Evolutionary conservation across 2,797 vertebrate species (phyloP).

Genomic region (Enteromius paludinosus): DNA sequence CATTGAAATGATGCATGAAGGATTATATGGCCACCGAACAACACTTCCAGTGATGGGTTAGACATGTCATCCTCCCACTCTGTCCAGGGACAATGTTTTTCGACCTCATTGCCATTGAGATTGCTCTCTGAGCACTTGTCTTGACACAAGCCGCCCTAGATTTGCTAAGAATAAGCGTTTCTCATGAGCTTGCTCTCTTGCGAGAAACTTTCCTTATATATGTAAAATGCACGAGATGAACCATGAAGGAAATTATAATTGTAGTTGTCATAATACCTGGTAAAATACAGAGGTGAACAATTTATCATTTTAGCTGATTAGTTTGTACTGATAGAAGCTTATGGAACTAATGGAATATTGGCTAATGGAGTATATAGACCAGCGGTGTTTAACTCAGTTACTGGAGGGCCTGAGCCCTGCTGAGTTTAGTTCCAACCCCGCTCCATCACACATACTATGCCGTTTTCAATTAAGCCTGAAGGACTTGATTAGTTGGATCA

Average conservation of each 20-base stretch:
- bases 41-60: slow-evolving; percentile 49
- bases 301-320: not conserved
- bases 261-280: not conserved
- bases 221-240: slow-evolving; percentile 1
- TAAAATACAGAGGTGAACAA: not conserved
- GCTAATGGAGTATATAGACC: not conserved
- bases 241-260: not conserved
- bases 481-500: no score
- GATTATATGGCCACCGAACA: slow-evolving; percentile 53
- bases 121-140: slow-evolving; percentile 28
- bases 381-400: no score
- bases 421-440: no score
- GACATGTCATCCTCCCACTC: slow-evolving; percentile 40
- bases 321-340: not conserved
- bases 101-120: slow-evolving; percentile 40
- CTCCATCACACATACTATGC: no score
- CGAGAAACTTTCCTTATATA: not conserved
- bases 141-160: not conserved
- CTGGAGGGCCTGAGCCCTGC: no score
- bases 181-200: slow-evolving; percentile 40
- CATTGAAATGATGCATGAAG: slow-evolving; percentile 57
- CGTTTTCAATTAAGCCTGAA: no score
- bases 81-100: slow-evolving; percentile 35
- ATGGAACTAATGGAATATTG: not conserved
- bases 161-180: slow-evolving; percentile 48